Percentiles rank a stretch among this genome's conserved stretches.
phyloP scores from a whole-genome alignment of 1,140 invertebrate species.

The Meloidogyne exigua region DNA sequence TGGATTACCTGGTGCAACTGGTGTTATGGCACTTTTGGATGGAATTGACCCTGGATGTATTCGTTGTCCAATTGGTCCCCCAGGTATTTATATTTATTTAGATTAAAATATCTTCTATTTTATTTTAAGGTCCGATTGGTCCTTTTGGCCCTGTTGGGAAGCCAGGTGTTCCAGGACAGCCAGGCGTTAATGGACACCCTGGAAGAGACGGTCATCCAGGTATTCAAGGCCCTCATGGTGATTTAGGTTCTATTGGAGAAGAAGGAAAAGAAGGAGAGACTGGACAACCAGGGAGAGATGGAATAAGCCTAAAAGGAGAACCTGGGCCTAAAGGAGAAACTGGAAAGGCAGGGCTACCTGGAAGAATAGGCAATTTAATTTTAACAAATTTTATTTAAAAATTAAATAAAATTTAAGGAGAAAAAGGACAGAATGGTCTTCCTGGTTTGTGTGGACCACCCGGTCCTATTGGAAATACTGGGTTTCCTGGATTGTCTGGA shows the following conservation, averaged over 20 bases:
- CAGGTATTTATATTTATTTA: background rate
- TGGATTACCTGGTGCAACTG: slow-evolving; percentile 19
- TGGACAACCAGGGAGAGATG: slow-evolving; percentile 28
- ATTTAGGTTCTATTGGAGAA: slow-evolving; percentile 10
- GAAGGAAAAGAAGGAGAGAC: slow-evolving; percentile 12
- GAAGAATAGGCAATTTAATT: background rate
- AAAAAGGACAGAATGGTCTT: slow-evolving; percentile 30
- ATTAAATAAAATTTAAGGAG: slow-evolving; percentile 11
- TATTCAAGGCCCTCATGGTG: slow-evolving; percentile 22
- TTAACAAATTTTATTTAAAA: slow-evolving; percentile 8
- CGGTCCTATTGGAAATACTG: slow-evolving; percentile 20
- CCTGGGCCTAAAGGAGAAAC: slow-evolving; percentile 26
- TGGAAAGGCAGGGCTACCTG: slow-evolving; percentile 20
- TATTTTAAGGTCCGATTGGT: slow-evolving; percentile 7
- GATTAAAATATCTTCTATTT: background rate
- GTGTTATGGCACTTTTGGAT: slow-evolving; percentile 22
- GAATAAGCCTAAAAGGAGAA: slow-evolving; percentile 7
- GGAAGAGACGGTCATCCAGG: slow-evolving; percentile 34
- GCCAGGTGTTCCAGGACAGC: slow-evolving; percentile 9
- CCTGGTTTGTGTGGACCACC: slow-evolving; percentile 25
- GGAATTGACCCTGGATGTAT: slow-evolving; percentile 11
- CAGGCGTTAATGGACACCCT: slow-evolving; percentile 22
- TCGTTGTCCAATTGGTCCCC: slow-evolving; percentile 13
- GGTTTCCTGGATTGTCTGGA: slow-evolving; percentile 1
- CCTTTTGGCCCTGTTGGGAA: background rate